A percentile compares a stretch with the other conserved stretches of the same genome.
phyloP scores from a whole-genome alignment of 2,888 invertebrate species.

The Tipula lateralis region DNA sequence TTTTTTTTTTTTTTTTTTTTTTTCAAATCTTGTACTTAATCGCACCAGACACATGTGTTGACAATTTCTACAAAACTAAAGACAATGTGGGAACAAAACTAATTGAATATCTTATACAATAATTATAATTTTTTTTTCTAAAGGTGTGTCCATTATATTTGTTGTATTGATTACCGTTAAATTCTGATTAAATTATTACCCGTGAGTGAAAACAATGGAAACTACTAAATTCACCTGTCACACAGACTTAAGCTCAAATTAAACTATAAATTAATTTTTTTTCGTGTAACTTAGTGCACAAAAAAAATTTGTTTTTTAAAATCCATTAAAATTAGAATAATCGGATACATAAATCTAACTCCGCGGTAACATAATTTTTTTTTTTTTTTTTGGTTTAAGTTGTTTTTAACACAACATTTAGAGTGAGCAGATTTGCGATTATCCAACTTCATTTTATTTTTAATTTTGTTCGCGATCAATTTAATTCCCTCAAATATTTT shows the following conservation, averaged over 20 bases:
- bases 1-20: too few relatives aligned
- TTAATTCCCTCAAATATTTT: background rate
- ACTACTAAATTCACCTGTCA: conserved; percentile 4
- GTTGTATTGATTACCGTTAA: conserved; percentile 24
- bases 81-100: background rate
- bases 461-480: background rate
- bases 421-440: background rate
- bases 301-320: background rate
- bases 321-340: conserved; percentile 19
- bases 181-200: conserved; percentile 19
- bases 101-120: background rate
- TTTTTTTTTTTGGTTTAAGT: background rate
- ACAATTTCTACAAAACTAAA: background rate
- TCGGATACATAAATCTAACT: background rate
- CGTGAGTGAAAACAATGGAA: background rate
- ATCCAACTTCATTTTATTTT: background rate
- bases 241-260: background rate
- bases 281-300: background rate
- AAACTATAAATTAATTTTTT: conserved; percentile 1
- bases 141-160: conserved; percentile 6
- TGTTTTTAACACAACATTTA: background rate
- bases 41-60: background rate
- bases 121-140: background rate
- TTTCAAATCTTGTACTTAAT: background rate
- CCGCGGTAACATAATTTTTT: background rate